Base-by-base conservation (phyloP, 2,797 vertebrate genomes). In the Erpetoichthys calabaricus region DNA sequence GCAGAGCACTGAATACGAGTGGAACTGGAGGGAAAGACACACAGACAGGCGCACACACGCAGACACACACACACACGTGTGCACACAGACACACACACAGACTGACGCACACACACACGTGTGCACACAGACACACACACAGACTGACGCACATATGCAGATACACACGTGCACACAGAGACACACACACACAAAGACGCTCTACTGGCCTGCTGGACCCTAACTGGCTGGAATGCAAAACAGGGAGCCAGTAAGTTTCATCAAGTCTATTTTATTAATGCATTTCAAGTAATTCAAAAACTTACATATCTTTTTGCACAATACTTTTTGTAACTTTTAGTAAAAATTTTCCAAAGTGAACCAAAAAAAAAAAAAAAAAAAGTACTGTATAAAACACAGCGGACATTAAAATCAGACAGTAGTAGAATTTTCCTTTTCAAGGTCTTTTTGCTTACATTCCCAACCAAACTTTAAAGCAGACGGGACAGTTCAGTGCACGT, bases 251-350 rank as follows among this genome's bases (percentile, higher is more conserved):
- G 25, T 25, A 25, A 64, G 86, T 91, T 82, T 88, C 73, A 82
- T 88, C 80, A 91, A 86, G 77, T 91, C 86, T 87, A 85, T 86
- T 94, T 89, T 94, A 96, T 94, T 95, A 89, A 91, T 88, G 84
- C 82, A 89, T 88, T 92, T 95, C 89, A 94, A 91, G 90, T 92
- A 78, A 60, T 93, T 92, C 73, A 87, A 92, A 97, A 87, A 80
- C 83, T 83, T 76, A 88, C 77, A 90, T 91, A 82, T 64, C 86
- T 87, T 86, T 70, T 86, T 82, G 80, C 83, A 90, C 83, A 87
- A 89, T 84, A 88, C 74, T 80, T 88, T 86, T 89, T 86, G 80
- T 78, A 87, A 87, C 73, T 86, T 89, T 77, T 86, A 88, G 83
- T 80, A 89, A 84, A 87, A 88, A 99, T 87, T 77, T 75, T 86